phyloP scores from a whole-genome alignment of 1,140 invertebrate genomes.

The Drosophila bipectinata region DNA sequence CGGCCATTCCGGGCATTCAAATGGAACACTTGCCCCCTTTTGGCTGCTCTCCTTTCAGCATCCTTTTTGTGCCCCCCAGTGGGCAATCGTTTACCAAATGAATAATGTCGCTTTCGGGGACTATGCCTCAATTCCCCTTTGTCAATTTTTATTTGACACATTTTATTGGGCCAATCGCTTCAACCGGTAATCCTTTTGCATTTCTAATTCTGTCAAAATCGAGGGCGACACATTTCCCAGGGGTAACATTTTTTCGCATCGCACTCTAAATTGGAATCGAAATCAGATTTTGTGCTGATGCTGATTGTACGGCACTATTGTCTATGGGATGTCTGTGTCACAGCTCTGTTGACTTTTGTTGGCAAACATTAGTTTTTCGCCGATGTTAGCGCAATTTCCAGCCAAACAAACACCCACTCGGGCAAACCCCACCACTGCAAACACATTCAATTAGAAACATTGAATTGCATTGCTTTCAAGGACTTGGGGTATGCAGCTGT shows the following conservation, averaged over 20 bases:
- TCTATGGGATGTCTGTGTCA: slow-evolving; percentile 7
- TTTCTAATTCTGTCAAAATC: slow-evolving; percentile 56
- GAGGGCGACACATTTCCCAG: slow-evolving; percentile 52
- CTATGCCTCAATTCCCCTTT: slow-evolving; percentile 46
- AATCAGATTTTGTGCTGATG: slow-evolving; percentile 49
- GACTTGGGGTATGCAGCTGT: slow-evolving; percentile 27
- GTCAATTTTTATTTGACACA: slow-evolving; percentile 74
- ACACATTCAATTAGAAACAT: slow-evolving; percentile 63
- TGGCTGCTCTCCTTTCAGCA: neutral
- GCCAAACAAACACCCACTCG: neutral
- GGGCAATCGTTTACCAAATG: slow-evolving; percentile 53
- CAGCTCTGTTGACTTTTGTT: slow-evolving; percentile 42
- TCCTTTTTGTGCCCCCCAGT: neutral
- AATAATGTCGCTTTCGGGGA: slow-evolving; percentile 38
- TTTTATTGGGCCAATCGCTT: slow-evolving; percentile 67
- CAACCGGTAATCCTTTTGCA: slow-evolving; percentile 56
- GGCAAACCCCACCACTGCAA: neutral
- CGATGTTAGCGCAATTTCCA: slow-evolving; percentile 21
- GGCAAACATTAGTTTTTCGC: slow-evolving; percentile 38
- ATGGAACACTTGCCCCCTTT: slow-evolving; percentile 17
- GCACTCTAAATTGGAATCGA: slow-evolving; percentile 49
- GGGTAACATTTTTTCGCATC: slow-evolving; percentile 43
- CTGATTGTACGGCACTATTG: slow-evolving; percentile 18
- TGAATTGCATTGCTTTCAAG: slow-evolving; percentile 38
- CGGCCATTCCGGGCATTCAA: slow-evolving; percentile 16